Conservation (phyloP, 2,113 vertebrate genomes). For the Misgurnus anguillicaudatus region DNA sequence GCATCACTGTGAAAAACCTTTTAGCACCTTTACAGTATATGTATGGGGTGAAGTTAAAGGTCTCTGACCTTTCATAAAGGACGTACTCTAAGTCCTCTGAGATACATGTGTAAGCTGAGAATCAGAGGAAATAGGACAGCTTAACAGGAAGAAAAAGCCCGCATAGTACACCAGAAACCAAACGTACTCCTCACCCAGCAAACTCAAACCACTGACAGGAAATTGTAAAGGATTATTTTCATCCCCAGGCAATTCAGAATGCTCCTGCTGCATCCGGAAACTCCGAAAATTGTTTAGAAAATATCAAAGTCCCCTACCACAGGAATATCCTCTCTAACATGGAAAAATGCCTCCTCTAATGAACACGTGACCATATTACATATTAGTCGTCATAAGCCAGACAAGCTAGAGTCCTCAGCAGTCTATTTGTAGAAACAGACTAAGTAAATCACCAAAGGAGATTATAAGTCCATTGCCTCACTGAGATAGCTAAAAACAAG, state of each 20-base stretch:
- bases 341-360: slow-evolving; percentile 38
- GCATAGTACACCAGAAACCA: slow-evolving; percentile 19
- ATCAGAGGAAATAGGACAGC: slow-evolving; percentile 29
- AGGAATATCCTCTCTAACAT: slow-evolving; percentile 15
- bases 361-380: slow-evolving; percentile 46
- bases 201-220: not conserved
- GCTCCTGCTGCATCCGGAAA: not conserved
- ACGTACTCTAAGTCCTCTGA: slow-evolving; percentile 27
- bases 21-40: no score
- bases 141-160: slow-evolving; percentile 27
- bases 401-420: slow-evolving; percentile 52
- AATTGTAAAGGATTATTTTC: slow-evolving; percentile 11
- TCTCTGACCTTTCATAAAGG: slow-evolving; percentile 29
- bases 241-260: not conserved
- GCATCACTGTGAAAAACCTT: no score
- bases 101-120: slow-evolving; percentile 21
- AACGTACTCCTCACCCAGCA: slow-evolving; percentile 6
- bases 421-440: slow-evolving; percentile 66
- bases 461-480: slow-evolving; percentile 62
- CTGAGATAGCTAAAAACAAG: slow-evolving; percentile 34
- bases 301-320: not conserved
- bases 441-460: slow-evolving; percentile 66
- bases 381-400: slow-evolving; percentile 38
- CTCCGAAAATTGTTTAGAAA: not conserved
- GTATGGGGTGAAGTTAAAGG: no score